These are phyloP conservation scores for Heterodera schachtii DNA, from an alignment of 1,140 invertebrate species.

Conservation along the genomic window DNA sequence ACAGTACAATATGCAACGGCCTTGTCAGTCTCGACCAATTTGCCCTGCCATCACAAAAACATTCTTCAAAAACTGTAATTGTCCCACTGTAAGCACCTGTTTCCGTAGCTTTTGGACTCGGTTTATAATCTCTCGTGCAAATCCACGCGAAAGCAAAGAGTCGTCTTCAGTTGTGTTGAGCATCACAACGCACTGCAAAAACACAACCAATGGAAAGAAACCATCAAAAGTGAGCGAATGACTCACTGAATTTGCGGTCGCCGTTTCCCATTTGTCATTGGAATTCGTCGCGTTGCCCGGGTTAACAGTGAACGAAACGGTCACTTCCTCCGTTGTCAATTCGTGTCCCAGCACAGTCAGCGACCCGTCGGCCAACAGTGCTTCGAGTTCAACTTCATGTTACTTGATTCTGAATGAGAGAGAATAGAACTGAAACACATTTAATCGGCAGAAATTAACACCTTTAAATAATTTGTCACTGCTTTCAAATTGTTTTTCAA, in stretches of 20 bases:
- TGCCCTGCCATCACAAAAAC: slow-evolving; percentile 69
- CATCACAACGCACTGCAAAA: slow-evolving; percentile 59
- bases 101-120: slow-evolving; percentile 95
- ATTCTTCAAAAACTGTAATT: background rate
- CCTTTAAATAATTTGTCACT: slow-evolving; percentile 80
- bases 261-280: slow-evolving; percentile 47
- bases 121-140: slow-evolving; percentile 85
- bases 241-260: slow-evolving; percentile 65
- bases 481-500: slow-evolving; percentile 86
- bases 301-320: slow-evolving; percentile 80
- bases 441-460: slow-evolving; percentile 44
- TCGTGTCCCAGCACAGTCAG: slow-evolving; percentile 77
- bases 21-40: slow-evolving; percentile 85
- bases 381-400: slow-evolving; percentile 79
- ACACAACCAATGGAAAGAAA: background rate
- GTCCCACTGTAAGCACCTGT: slow-evolving; percentile 69
- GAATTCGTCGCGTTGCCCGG: slow-evolving; percentile 23
- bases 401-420: slow-evolving; percentile 69
- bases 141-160: slow-evolving; percentile 48
- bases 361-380: slow-evolving; percentile 76
- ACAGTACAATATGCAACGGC: slow-evolving; percentile 82
- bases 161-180: slow-evolving; percentile 56
- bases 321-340: slow-evolving; percentile 79
- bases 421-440: slow-evolving; percentile 36
- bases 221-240: background rate